Evolutionary conservation across 2,888 invertebrate genomes (phyloP), one percentile per base, ranked within the genome.

Genomic region (Pammene fasciana): DNA sequence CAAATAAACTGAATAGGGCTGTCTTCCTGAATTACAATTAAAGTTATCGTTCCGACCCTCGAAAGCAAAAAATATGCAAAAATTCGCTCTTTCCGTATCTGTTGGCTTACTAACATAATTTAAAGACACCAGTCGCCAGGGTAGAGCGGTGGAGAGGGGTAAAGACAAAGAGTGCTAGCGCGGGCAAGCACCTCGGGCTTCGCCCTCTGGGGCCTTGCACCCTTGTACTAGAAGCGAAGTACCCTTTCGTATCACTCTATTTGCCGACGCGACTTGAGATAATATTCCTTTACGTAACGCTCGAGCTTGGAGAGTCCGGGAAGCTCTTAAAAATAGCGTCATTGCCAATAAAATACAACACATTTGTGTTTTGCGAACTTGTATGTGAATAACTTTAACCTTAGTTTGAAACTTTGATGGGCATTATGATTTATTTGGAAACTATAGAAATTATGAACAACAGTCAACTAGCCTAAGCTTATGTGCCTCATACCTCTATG

Each of bases 141-240:
- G 45, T 10, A 38, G 11, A 71, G 75, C 1, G 79, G 71, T 75
- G 65, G 70, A 73, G 73, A 72, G 74, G 75, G 71, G 65, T 70
- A 70, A 72, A 82, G 82, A 89, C 88, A 89, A 89, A 87, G 86
- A 83, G 81, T 84, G 81, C 84, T 86, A 81, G 80, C 72, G 76
- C 79, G 87, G 86, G 78, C 87, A 86, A 82, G 82, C 78, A 87
- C 87, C 85, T 76, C 79, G 76, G 82, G 81, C 86, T 78, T 77
- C 82, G 84, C 85, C 86, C 87, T 83, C 77, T 75, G 82, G 88
- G 84, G 79, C 83, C 79, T 84, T 86, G 87, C 85, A 83, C 89
- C 83, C 85, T 83, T 76, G 75, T 74, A 77, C 78, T 55, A 48
- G 61, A 64, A 52, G 60, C 41, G 46, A 52, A 65, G 68, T 71